Evolutionary conservation across 1,140 invertebrate genomes (phyloP), one percentile per base, ranked within the genome.

Genomic region (Drosophila triauraria): DNA sequence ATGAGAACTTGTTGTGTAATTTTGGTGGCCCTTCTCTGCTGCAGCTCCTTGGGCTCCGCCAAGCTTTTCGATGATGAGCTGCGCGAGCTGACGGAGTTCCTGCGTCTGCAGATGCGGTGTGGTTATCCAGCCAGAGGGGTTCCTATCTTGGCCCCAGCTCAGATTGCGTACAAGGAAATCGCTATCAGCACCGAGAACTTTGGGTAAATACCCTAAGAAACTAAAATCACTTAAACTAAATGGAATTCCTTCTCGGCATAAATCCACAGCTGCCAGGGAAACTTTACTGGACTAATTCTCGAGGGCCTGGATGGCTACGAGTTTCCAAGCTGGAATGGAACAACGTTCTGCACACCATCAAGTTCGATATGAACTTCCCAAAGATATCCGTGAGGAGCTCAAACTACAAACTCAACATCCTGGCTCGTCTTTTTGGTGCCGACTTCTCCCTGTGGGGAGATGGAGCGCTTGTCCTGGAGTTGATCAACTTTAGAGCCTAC

Each of bases 31-130:
- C 48, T 85, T 48, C 50, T 82, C 15, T 70, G 80, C 44, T 72
- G 50, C 35, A n/a, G 35, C 62, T 63, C 81, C 63, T 74, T 75
- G 65, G 58, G 81, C 50, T 61, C 75, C 4, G 71, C 51, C 27
- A 87, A 67, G 4, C 59, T 80, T 4, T 92, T 92, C 42, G 91
- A 92, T 43, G 91, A 92, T 80, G 68, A 90, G 25, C 61, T 92
- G 7, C 71, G 91, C 1, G 91, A 92, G 54, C 38, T 92, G 10
- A 80, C 91, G 2, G 91, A 92, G 64, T 92, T 91, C 40, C 15
- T 92, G 20, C 78, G 88, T 2, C 44, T 91, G 27, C 91, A 92
- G 65, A 91, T 92, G 91, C 80, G 61, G n/a, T 92, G 91, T 62
- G 91, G 91, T 2, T 92, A 91, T 64, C 75, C 80, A 0, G 58